These are phyloP conservation scores for Uloborus plumipes DNA, from an alignment of 2,888 invertebrate species.

Conservation along the genomic window DNA sequence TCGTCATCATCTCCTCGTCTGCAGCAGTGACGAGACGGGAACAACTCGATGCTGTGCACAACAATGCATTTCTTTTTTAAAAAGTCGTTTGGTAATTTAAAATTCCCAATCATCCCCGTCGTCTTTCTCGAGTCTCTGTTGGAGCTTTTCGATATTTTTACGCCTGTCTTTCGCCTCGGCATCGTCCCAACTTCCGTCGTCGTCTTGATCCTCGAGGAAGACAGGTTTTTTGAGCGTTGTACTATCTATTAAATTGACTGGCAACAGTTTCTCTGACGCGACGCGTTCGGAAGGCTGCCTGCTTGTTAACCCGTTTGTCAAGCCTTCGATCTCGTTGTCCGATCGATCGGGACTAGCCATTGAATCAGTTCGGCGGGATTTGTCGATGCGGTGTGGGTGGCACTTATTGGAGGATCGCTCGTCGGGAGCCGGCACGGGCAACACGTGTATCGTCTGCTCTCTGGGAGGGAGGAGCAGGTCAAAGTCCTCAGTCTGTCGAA, in stretches of 20 bases:
- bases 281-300: slow-evolving; percentile 33
- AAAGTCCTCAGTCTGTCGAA: slow-evolving; percentile 88
- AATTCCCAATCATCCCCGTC: slow-evolving; percentile 67
- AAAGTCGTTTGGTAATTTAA: slow-evolving; percentile 42
- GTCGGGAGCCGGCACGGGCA: slow-evolving; percentile 82
- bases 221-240: slow-evolving; percentile 47
- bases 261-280: slow-evolving; percentile 36
- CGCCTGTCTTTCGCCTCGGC: slow-evolving; percentile 66
- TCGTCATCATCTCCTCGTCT: slow-evolving; percentile 20
- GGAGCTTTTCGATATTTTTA: slow-evolving; percentile 66
- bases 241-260: slow-evolving; percentile 28
- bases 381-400: slow-evolving; percentile 28
- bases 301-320: slow-evolving; percentile 43
- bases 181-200: slow-evolving; percentile 66
- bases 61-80: slow-evolving; percentile 1
- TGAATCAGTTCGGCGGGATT: slow-evolving; percentile 30
- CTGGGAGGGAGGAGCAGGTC: slow-evolving; percentile 61
- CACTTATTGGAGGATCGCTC: slow-evolving; percentile 70
- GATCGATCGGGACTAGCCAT: slow-evolving; percentile 22
- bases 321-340: slow-evolving; percentile 50
- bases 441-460: slow-evolving; percentile 82
- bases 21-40: slow-evolving; percentile 14
- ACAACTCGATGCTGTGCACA: slow-evolving; percentile 9
- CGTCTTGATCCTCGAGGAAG: slow-evolving; percentile 74
- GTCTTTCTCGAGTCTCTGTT: slow-evolving; percentile 66